phyloP scores from a whole-genome alignment of 64 coral and sea anemone genomes.

The Dendronephthya gigantea region DNA sequence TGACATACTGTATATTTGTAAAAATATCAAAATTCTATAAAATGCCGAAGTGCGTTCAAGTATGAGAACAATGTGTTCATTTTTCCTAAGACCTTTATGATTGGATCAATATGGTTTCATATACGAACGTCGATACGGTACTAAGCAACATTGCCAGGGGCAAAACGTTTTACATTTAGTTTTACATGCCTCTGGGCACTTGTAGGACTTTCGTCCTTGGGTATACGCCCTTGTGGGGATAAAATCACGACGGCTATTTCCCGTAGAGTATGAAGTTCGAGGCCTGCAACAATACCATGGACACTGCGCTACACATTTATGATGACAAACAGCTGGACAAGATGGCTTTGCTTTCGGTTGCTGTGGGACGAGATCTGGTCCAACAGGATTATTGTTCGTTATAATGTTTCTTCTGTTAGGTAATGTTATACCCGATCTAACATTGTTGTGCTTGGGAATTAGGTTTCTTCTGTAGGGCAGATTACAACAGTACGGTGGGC shows the following conservation, averaged over 20 bases:
- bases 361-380: no score
- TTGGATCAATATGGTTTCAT: neutral
- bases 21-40: no score
- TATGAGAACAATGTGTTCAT: neutral
- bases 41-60: neutral
- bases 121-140: neutral
- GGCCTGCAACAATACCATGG: neutral
- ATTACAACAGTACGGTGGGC: conserved; percentile 36
- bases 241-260: neutral
- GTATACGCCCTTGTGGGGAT: neutral
- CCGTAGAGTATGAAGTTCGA: neutral
- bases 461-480: neutral
- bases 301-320: neutral
- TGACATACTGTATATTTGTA: no score
- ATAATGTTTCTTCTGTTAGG: neutral
- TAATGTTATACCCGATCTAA: neutral
- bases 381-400: no score
- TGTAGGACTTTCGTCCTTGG: neutral
- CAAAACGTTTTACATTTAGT: neutral
- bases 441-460: neutral
- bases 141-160: neutral
- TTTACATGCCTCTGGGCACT: neutral
- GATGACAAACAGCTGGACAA: neutral
- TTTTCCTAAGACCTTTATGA: neutral
- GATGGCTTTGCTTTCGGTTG: neutral